phyloP scores from a whole-genome alignment of 2,113 vertebrate genomes.

The human (Homo sapiens) region DNA sequence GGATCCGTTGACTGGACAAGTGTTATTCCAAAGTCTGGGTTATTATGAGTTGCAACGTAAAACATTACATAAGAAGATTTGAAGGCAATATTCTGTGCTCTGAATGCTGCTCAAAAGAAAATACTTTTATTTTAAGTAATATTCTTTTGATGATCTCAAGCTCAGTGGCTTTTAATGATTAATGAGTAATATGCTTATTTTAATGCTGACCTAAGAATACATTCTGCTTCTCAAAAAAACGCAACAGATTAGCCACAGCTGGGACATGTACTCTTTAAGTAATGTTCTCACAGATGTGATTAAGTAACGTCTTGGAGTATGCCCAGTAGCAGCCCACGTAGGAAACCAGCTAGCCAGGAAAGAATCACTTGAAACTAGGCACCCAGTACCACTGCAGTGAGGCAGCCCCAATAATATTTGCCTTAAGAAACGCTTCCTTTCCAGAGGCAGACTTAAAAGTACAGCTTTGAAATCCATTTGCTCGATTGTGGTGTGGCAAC shows the following conservation, averaged over 20 bases:
- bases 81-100: not conserved
- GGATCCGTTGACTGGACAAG: not conserved
- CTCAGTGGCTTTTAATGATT: constrained; percentile 36
- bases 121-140: not conserved
- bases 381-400: not conserved
- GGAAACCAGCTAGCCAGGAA: constrained; percentile 67
- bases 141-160: constrained; percentile 31
- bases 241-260: constrained; percentile 45
- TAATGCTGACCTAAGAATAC: constrained; percentile 61
- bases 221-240: constrained; percentile 38
- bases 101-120: not conserved
- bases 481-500: not conserved
- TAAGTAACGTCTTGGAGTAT: constrained; percentile 66
- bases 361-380: constrained; percentile 20
- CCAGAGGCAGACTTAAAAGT: not conserved
- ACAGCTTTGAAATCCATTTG: constrained; percentile 11
- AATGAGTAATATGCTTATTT: constrained; percentile 42
- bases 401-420: not conserved
- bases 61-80: not conserved
- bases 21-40: not conserved
- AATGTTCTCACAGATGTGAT: constrained; percentile 59
- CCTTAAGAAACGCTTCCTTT: not conserved
- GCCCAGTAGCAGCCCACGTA: constrained; percentile 55
- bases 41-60: not conserved
- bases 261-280: not conserved